phyloP scores from a whole-genome alignment of 2,797 vertebrate genomes.

The Chiroxiphia lanceolata region DNA sequence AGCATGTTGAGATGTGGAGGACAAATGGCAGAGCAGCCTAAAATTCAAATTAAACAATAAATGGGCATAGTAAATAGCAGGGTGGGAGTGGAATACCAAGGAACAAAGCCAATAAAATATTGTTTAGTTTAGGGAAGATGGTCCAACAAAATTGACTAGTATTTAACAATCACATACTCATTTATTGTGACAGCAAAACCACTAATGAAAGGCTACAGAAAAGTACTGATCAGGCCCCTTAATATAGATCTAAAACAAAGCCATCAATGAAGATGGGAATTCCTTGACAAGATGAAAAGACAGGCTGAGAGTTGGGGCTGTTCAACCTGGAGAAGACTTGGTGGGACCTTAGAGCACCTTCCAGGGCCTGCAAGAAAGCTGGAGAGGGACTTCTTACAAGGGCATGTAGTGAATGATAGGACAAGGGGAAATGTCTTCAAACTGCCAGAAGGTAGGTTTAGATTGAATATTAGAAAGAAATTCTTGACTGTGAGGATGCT shows the following conservation, averaged over 20 bases:
- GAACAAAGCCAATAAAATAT: not conserved
- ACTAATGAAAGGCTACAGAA: not conserved
- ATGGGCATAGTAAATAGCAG: not conserved
- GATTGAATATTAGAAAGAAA: not conserved
- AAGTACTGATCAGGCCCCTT: not conserved
- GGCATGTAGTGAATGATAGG: not conserved
- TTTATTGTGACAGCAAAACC: not conserved
- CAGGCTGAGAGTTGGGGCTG: not conserved
- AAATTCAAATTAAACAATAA: not conserved
- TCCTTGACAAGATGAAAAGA: not conserved
- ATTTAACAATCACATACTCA: not conserved
- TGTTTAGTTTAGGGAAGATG: not conserved
- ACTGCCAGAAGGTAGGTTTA: not conserved
- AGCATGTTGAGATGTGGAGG: not conserved
- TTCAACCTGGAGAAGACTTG: not conserved
- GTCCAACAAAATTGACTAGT: not conserved
- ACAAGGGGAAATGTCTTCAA: not conserved
- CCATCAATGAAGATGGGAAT: not conserved
- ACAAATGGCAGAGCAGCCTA: not conserved
- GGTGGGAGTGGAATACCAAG: not conserved
- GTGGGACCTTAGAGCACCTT: not conserved
- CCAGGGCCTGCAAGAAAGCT: not conserved
- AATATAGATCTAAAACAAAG: not conserved
- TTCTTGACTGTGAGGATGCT: not conserved
- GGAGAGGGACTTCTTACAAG: not conserved